These are phyloP conservation scores for Cyclura pinguis DNA, from an alignment of 2,797 vertebrate species.

Conservation along the genomic window DNA sequence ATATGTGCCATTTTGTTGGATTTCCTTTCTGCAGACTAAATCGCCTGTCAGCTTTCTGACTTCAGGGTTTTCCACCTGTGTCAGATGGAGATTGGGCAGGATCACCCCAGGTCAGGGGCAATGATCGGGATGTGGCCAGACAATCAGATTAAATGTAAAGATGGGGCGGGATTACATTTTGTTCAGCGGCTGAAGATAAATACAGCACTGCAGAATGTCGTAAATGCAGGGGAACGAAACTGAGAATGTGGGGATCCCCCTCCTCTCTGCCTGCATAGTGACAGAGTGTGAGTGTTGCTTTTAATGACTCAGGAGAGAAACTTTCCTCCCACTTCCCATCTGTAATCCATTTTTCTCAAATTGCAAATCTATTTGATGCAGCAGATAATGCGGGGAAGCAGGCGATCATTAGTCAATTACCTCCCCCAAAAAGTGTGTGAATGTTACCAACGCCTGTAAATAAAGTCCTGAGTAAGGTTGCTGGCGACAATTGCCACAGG, in stretches of 20 bases:
- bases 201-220: not conserved
- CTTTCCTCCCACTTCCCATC: not conserved
- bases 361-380: not conserved
- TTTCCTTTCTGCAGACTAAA: not conserved
- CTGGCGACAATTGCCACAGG: too few species aligned
- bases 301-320: not conserved
- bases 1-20: not conserved
- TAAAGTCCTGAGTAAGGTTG: too few species aligned
- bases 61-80: not conserved
- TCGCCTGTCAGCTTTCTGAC: not conserved
- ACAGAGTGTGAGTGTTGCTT: not conserved
- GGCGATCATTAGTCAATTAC: not conserved
- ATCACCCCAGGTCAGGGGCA: not conserved
- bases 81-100: not conserved
- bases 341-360: not conserved
- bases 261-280: too few species aligned
- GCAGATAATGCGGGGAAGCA: not conserved
- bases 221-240: not conserved
- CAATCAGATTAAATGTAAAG: not conserved
- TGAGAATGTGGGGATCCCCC: not conserved
- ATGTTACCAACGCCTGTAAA: too few species aligned
- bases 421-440: too few species aligned
- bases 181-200: not conserved
- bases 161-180: not conserved
- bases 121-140: not conserved